Evolutionary conservation across 2,888 invertebrate species (phyloP), one percentile per base, ranked within the genome.

Genomic region (Cyclophora albipunctata): DNA sequence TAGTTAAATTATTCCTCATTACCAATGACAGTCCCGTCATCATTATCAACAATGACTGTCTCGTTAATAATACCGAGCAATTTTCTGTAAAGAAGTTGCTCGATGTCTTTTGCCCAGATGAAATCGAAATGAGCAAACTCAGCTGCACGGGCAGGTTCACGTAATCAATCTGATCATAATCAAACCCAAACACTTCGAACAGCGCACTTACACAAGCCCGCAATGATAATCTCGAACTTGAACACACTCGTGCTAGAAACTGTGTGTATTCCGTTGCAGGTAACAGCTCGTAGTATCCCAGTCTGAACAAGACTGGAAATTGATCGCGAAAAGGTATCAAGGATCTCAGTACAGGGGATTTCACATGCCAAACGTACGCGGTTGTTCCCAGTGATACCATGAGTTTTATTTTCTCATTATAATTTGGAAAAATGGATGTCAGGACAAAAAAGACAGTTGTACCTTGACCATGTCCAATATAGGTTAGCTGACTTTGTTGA

Each of bases 391-490:
- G 65, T 3, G 90, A 90, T 57, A 90, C 85, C 81, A 90, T 90
- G 0, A 85, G 77, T 7, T 78, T 72, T 6, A 93, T 83, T 72
- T 92, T 92, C 0, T 81, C 63, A 70, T 92, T 91, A 62, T 92
- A 92, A 50, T 90, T 88, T 0, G 92, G 91, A 34, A 69, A 68
- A 55, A 87, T 80, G 2, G 91, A 89, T 44, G 88, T 81, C 90
- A 92, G 90, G 0, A 92, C 90, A 67, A 88, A 92, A 62, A 91
- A 92, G 3, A 76, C 70, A 1, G 91, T 91, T 0, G 91, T 91
- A 20, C 95, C 96, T 64, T 91, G 90, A 0, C 94, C 95, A 67
- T 95, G 94, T 0, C 95, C 95, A 7, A 93, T 78, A 69, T 94
- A 95, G 56, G 91, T 90, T 0, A 95, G 52, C 44, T 91, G 74